Evolutionary conservation across 64 coral and sea anemone genomes (phyloP).

Genomic region (Dendronephthya gigantea): DNA sequence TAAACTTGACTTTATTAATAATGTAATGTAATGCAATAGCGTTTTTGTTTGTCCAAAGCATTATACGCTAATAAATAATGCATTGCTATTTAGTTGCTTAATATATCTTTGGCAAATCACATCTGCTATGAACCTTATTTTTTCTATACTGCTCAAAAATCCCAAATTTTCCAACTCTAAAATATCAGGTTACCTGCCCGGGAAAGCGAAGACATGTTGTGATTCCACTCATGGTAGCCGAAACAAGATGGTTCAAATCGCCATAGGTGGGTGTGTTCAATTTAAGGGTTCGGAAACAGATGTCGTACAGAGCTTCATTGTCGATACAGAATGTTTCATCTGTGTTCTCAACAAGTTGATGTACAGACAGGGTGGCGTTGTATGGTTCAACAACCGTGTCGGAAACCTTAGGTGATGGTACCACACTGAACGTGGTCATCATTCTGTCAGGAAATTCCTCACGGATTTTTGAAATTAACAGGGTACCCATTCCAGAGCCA

Average conservation of each 20-base stretch:
- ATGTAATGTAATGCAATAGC: no score
- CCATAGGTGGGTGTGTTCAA: constrained; percentile 60
- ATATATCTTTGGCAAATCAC: neutral
- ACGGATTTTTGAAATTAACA: constrained; percentile 71
- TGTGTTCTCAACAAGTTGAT: constrained; percentile 75
- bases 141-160: neutral
- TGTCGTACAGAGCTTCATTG: constrained; percentile 62
- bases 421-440: constrained; percentile 77
- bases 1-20: no score
- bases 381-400: constrained; percentile 78
- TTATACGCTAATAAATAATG: no score
- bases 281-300: constrained; percentile 61
- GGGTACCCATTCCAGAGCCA: constrained; percentile 69
- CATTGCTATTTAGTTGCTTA: no score
- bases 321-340: constrained; percentile 70
- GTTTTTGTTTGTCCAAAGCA: no score
- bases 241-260: constrained; percentile 56
- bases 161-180: constrained; percentile 34
- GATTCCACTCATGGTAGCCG: constrained; percentile 56
- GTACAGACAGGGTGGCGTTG: constrained; percentile 70
- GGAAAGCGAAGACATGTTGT: constrained; percentile 56
- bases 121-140: neutral
- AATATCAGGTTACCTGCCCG: constrained; percentile 53
- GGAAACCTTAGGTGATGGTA: constrained; percentile 68
- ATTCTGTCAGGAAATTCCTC: constrained; percentile 78